Conservation (phyloP, 2,113 vertebrate genomes). For the Rostratula benghalensis region DNA sequence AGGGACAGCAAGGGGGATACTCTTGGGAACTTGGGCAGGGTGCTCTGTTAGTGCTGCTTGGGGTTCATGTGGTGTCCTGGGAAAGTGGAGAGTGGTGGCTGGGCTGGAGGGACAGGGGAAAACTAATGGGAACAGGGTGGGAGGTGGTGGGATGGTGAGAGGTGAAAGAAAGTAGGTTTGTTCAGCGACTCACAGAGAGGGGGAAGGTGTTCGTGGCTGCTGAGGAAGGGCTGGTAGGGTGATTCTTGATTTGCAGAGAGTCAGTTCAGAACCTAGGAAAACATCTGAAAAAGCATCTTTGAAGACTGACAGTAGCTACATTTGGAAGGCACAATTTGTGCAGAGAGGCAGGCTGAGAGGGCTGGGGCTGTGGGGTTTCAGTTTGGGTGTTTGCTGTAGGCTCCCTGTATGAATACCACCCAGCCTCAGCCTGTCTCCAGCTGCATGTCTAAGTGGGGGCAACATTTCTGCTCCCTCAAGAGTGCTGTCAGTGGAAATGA, state of each 20-base stretch:
- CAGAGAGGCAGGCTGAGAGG: neutral
- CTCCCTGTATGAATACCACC: neutral
- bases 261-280: neutral
- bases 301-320: neutral
- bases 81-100: neutral
- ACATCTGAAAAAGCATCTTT: neutral
- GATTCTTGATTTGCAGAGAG: neutral
- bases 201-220: neutral
- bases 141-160: neutral
- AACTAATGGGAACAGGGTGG: neutral
- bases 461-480: neutral
- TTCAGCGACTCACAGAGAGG: neutral
- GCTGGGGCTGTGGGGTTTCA: neutral
- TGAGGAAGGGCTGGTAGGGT: neutral
- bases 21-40: rapidly evolving
- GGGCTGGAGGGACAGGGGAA: neutral
- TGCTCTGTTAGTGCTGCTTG: rapidly evolving
- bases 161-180: neutral
- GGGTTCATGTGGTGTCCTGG: rapidly evolving
- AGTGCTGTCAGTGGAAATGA: neutral
- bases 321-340: neutral
- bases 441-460: rapidly evolving
- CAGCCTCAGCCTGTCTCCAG: rapidly evolving
- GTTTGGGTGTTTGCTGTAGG: neutral
- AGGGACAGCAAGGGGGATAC: neutral